phyloP scores from a whole-genome alignment of 2,888 invertebrate species.

The Biston stratarius region DNA sequence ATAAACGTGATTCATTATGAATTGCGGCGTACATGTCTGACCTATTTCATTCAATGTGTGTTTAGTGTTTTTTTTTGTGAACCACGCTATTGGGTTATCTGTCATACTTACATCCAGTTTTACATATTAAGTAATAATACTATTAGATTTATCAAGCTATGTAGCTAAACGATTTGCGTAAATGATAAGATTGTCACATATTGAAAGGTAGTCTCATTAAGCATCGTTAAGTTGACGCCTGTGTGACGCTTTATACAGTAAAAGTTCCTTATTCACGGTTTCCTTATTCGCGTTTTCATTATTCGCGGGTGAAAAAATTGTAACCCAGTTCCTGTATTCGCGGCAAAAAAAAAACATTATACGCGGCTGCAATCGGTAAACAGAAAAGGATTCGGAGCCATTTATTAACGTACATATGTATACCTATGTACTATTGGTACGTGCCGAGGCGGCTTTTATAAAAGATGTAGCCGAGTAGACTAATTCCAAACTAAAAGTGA shows the following conservation, averaged over 20 bases:
- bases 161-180: conserved; percentile 14
- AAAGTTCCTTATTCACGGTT: no score
- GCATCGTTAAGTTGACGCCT: conserved; percentile 55
- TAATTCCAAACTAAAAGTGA: no score
- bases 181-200: conserved; percentile 24
- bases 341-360: no score
- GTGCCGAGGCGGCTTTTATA: no score
- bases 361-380: no score
- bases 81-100: conserved; percentile 21
- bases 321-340: no score
- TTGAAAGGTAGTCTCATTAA: conserved; percentile 32
- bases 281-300: no score
- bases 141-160: conserved; percentile 9
- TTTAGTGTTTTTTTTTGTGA: conserved; percentile 3
- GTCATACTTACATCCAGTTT: conserved; percentile 5
- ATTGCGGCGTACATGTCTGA: conserved; percentile 3
- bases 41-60: not conserved
- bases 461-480: no score
- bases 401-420: no score
- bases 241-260: conserved; percentile 39
- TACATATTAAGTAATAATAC: not conserved
- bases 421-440: no score
- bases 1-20: conserved; percentile 14
- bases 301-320: no score
- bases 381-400: no score